phyloP scores from a whole-genome alignment of 2,113 vertebrate species.

The Xiphophorus couchianus region DNA sequence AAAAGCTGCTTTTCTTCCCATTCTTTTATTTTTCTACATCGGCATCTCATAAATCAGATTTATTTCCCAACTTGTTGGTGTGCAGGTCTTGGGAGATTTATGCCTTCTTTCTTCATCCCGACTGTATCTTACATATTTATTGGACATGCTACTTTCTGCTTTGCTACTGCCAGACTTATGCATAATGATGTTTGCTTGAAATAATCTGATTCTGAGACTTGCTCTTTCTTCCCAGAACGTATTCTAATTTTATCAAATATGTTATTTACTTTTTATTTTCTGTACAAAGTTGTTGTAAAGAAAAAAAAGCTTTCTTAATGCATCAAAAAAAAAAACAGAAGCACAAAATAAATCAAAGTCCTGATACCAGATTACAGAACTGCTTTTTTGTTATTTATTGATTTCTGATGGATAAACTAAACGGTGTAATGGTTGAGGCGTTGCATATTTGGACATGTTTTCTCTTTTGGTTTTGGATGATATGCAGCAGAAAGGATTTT shows the following conservation, averaged over 20 bases:
- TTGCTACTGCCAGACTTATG: slow-evolving; percentile 49
- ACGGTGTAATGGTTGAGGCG: too few species aligned
- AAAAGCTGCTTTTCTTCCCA: slow-evolving; percentile 2
- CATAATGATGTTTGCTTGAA: slow-evolving; percentile 53
- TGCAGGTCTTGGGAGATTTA: slow-evolving; percentile 46
- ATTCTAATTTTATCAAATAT: slow-evolving; percentile 50
- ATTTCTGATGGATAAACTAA: too few species aligned
- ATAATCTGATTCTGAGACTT: slow-evolving; percentile 59
- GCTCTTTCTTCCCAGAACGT: slow-evolving; percentile 30
- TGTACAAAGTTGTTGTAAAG: slow-evolving; percentile 34
- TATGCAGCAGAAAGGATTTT: too few species aligned
- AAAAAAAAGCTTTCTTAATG: slow-evolving; percentile 6
- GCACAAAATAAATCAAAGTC: not conserved
- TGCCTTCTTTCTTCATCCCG: slow-evolving; percentile 22
- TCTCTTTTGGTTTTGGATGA: too few species aligned
- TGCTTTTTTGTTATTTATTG: not conserved
- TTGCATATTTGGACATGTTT: too few species aligned
- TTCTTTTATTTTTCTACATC: slow-evolving; percentile 6
- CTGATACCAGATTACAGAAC: not conserved
- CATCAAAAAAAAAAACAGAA: slow-evolving; percentile 1
- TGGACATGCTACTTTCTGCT: slow-evolving; percentile 28
- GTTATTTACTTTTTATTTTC: not conserved
- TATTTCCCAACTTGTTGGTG: slow-evolving; percentile 52
- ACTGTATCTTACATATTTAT: slow-evolving; percentile 56
- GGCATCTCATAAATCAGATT: slow-evolving; percentile 29